Evolutionary conservation across 2,888 invertebrate genomes (phyloP), one percentile per base, ranked within the genome.

Genomic region (Eilema depressum): DNA sequence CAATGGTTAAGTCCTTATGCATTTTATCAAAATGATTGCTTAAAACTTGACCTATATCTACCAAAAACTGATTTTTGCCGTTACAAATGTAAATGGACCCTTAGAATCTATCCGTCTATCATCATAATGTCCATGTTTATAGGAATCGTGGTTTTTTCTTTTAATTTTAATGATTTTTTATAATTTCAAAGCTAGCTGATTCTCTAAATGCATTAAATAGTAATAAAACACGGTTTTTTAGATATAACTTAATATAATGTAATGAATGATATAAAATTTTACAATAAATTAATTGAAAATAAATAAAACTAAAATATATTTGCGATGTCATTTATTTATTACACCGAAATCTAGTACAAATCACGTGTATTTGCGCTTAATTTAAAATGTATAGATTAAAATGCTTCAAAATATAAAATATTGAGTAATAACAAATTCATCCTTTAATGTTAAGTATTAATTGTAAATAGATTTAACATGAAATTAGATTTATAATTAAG

Each of bases 401-500:
- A 63, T 37, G 74, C 72, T 74, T 70, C 66, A 0, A 66, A 66
- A 33, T 66, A 65, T 10, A 66, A 60, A 63, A 12, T n/a, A 63
- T 68, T 60, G 63, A 70, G 73, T 41, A 63, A 60, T 62, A 62
- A 75, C 67, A 69, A 14, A 74, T 79, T 71, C 82, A 76, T 77
- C 74, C 80, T 74, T 77, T 76, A 73, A 25, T 26, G 37, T 12
- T 80, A 79, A 81, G 75, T 17, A 47, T 25, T 72, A 70, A 67
- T 53, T 82, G 78, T 81, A 82, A 80, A 80, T 82, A 82, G 71
- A 41, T 76, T 79, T 77, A 81, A 70, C 57, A 37, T 63, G 33
- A 66, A 47, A 25, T 60, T 30, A 28, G 28, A 69, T 66, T 53
- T 81, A 79, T 53, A 61, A n/a, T 33, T 56, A 25, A 65, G 17